These are phyloP conservation scores for Drosophila busckii DNA, from an alignment of 1,140 invertebrate species.

Conservation along the genomic window DNA sequence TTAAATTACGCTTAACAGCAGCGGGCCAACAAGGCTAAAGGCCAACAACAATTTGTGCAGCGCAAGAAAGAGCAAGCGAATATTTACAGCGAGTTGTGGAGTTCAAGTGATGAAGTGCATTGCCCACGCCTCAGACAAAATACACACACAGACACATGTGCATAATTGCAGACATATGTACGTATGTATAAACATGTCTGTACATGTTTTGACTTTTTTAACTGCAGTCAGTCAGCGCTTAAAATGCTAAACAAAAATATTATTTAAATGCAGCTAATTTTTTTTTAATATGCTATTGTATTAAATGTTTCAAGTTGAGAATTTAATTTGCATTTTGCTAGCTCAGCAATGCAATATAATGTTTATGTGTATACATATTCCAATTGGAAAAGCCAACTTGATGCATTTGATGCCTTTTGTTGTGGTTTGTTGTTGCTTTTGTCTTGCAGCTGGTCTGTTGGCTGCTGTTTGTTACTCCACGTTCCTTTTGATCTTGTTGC, in stretches of 20 bases:
- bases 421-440: conserved; percentile 44
- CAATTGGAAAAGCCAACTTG: conserved; percentile 62
- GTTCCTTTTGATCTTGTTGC: conserved; percentile 19
- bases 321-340: too few relatives aligned
- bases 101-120: too few relatives aligned
- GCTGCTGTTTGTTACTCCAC: conserved; percentile 26
- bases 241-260: too few relatives aligned
- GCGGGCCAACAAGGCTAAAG: conserved; percentile 41
- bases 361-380: conserved; percentile 42
- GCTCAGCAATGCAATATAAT: too few relatives aligned
- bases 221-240: conserved; percentile 14
- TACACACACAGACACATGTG: neutral
- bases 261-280: too few relatives aligned
- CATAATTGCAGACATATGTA: neutral
- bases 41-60: conserved; percentile 34
- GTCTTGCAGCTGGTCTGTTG: conserved; percentile 27
- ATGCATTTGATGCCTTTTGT: conserved; percentile 50
- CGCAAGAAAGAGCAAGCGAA: neutral
- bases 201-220: neutral
- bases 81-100: too few relatives aligned
- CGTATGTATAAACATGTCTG: neutral
- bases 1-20: conserved; percentile 64
- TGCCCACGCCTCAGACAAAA: conserved; percentile 14
- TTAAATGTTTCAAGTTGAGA: too few relatives aligned
- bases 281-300: too few relatives aligned